Evolutionary conservation across 2,113 vertebrate genomes (phyloP), one percentile per base, ranked within the genome.

Genomic region (Zeus faber): DNA sequence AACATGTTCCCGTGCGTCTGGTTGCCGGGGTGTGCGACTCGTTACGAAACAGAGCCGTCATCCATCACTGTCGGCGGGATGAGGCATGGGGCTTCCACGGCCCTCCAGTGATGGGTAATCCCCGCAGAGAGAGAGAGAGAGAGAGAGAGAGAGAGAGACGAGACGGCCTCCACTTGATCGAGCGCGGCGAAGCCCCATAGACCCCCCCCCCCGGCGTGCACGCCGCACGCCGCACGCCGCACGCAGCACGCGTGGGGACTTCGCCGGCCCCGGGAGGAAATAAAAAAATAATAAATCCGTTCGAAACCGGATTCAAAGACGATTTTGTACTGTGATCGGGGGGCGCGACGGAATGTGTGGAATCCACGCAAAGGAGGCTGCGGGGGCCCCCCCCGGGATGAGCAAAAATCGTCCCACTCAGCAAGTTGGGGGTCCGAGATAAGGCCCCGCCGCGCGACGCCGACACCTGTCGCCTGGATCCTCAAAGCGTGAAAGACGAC

Each of bases 21-120:
- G 66, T 79, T 81, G 79, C 66, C 58, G 72, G 66, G 67, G 77
- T 37, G 13, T 56, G 67, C 70, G 76, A 77, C 74, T 75, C 62
- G 76, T 82, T 84, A 80, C 78, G 74, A 84, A 79, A 84, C 76
- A 50, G 74, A 61, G 11, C 58, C 57, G 75, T 79, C 89, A 91
- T 91, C 87, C 85, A 90, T 90, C 88, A 89, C 80, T 87, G 87
- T 90, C 89, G 75, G 70, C 44, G 46, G 68, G 71, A 14, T n/a
- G n/a, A 83, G 77, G 83, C 84, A 85, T 82, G 75, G 77, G 85
- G 81, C 88, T 87, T 83, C 80, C 62, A 71, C 76, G 74, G 79
- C 85, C 76, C 87, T 83, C 69, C 79, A 86, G 75, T 83, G 85
- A 89, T 87, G 79, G 83, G 80, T 81, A 79, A 82, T 88, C 84